Conservation (phyloP, 2,113 vertebrate species). For the Xiphophorus maculatus region DNA sequence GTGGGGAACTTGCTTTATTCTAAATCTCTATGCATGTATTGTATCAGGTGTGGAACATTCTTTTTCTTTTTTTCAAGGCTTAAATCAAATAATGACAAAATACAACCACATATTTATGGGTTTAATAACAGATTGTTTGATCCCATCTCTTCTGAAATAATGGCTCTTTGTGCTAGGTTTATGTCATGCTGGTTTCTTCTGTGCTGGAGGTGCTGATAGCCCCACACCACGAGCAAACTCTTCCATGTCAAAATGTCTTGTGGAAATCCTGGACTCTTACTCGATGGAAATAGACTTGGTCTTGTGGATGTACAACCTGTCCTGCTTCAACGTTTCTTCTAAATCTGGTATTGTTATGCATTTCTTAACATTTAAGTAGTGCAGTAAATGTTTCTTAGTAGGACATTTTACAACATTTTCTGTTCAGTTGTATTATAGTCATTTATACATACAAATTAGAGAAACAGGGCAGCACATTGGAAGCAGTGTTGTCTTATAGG, state of each 20-base stretch:
- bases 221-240: slow-evolving; percentile 67
- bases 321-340: slow-evolving; percentile 44
- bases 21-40: background rate
- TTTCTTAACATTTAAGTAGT: slow-evolving; percentile 24
- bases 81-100: background rate
- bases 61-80: background rate
- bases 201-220: slow-evolving; percentile 66
- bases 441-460: too few relatives aligned
- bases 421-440: too few relatives aligned
- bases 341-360: slow-evolving; percentile 38
- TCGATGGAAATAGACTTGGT: slow-evolving; percentile 27
- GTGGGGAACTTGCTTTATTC: slow-evolving; percentile 36
- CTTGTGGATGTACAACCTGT: slow-evolving; percentile 58
- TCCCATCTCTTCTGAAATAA: slow-evolving; percentile 1
- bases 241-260: slow-evolving; percentile 68
- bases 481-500: too few relatives aligned
- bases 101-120: background rate
- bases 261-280: slow-evolving; percentile 58
- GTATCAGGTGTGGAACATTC: background rate
- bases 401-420: too few relatives aligned
- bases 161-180: slow-evolving; percentile 63
- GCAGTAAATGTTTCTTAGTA: slow-evolving; percentile 7
- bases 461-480: too few relatives aligned
- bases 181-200: slow-evolving; percentile 81
- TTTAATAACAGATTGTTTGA: background rate